These are phyloP conservation scores for Corbicula japonica DNA, from an alignment of 2,888 invertebrate species.

Conservation along the genomic window DNA sequence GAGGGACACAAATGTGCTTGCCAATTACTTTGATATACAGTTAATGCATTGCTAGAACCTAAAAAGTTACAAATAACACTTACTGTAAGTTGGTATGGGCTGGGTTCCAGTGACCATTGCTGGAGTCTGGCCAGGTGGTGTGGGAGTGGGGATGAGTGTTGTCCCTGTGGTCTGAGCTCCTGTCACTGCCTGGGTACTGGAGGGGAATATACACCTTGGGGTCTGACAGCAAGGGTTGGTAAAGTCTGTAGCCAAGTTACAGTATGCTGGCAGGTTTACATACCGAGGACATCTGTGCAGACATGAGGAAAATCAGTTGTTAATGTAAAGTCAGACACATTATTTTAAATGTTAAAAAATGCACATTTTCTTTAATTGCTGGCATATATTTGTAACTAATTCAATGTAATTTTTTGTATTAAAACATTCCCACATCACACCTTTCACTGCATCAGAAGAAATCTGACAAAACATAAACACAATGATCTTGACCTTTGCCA, in stretches of 20 bases:
- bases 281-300: conserved; percentile 64
- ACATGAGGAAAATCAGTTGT: no score
- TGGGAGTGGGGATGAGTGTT: conserved; percentile 53
- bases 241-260: conserved; percentile 62
- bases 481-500: no score
- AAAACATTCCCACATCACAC: no score
- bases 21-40: background rate
- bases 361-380: no score
- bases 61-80: background rate
- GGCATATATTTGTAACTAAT: no score
- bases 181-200: conserved; percentile 29
- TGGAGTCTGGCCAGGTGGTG: conserved; percentile 38
- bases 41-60: background rate
- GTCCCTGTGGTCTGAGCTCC: conserved; percentile 41
- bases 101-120: conserved; percentile 36
- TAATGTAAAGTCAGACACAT: no score
- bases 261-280: conserved; percentile 54
- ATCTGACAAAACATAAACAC: no score
- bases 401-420: no score
- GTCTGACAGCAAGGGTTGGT: conserved; percentile 66
- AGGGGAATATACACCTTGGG: conserved; percentile 56
- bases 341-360: no score
- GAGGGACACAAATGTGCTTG: background rate
- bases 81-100: conserved; percentile 54
- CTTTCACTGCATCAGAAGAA: no score